Conservation (phyloP, 2,888 invertebrate genomes). For the Athrips mouffetella region DNA sequence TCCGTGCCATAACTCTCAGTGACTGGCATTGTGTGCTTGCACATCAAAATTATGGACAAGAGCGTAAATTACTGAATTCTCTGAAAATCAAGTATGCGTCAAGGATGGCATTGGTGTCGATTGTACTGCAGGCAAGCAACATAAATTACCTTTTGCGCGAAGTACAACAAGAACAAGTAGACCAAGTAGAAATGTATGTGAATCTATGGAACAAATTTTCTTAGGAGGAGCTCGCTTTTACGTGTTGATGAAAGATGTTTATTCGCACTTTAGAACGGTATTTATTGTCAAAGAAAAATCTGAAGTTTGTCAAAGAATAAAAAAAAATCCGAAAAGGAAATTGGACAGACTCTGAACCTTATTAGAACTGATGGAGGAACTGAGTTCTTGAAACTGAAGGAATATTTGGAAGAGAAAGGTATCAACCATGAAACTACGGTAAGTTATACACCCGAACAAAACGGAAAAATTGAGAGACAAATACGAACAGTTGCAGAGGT, state of each 20-base stretch:
- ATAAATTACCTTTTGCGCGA: conserved; percentile 4
- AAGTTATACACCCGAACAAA: conserved; percentile 14
- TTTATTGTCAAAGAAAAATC: conserved; percentile 8
- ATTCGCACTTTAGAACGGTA: conserved; percentile 14
- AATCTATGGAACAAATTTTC: conserved; percentile 6
- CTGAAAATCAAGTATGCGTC: conserved; percentile 12
- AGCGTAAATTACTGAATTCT: conserved; percentile 17
- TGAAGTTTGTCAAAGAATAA: background rate
- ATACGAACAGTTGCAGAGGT: conserved; percentile 11
- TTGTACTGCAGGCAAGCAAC: conserved; percentile 10
- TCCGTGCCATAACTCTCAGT: background rate
- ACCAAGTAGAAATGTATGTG: too few species aligned
- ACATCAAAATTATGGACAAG: conserved; percentile 23
- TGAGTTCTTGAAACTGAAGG: conserved; percentile 16
- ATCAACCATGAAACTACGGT: background rate
- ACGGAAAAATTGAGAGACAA: conserved; percentile 9
- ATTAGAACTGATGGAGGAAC: conserved; percentile 5
- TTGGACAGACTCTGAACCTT: background rate
- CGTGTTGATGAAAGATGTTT: conserved; percentile 13
- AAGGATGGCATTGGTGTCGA: conserved; percentile 15
- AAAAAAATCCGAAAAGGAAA: background rate
- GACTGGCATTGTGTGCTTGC: conserved; percentile 25
- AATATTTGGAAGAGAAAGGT: background rate
- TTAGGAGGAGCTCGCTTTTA: conserved; percentile 7
- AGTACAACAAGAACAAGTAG: conserved; percentile 1